These are phyloP conservation scores for Xylota sylvarum DNA, from an alignment of 2,888 invertebrate genomes.

Conservation along the genomic window DNA sequence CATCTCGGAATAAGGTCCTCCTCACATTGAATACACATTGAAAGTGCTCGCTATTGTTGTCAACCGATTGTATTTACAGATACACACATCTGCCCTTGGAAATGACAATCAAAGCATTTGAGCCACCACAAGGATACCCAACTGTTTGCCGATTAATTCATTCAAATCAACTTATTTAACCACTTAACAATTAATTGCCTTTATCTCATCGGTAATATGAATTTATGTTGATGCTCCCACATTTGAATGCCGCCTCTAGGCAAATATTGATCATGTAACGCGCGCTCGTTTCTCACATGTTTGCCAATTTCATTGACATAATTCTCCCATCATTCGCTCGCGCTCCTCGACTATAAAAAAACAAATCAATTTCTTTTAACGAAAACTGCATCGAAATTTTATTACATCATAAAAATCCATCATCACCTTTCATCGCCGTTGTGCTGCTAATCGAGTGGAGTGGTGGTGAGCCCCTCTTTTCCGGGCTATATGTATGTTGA, in stretches of 20 bases:
- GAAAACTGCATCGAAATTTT: constrained; percentile 39
- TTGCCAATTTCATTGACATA: constrained; percentile 48
- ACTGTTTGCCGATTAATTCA: background rate
- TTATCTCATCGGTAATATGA: background rate
- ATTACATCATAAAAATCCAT: constrained; percentile 62
- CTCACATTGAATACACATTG: background rate
- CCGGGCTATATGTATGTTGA: constrained; percentile 31
- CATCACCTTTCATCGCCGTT: constrained; percentile 54
- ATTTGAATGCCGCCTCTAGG: constrained; percentile 1
- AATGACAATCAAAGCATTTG: background rate
- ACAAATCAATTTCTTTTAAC: constrained; percentile 42
- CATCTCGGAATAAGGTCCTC: background rate
- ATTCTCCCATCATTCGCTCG: constrained; percentile 27
- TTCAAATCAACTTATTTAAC: constrained; percentile 2
- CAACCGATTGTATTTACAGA: constrained; percentile 10
- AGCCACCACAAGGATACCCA: background rate
- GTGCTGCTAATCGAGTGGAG: background rate
- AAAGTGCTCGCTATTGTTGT: background rate
- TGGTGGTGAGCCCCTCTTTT: constrained; percentile 15
- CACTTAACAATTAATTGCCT: constrained; percentile 6
- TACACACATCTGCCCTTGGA: constrained; percentile 15
- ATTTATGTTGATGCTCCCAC: constrained; percentile 16
- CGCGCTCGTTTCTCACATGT: background rate
- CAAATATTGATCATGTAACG: constrained; percentile 34
- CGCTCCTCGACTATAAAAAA: constrained; percentile 28